phyloP scores from a whole-genome alignment of 2,888 invertebrate genomes.

The Melanotus villosus region DNA sequence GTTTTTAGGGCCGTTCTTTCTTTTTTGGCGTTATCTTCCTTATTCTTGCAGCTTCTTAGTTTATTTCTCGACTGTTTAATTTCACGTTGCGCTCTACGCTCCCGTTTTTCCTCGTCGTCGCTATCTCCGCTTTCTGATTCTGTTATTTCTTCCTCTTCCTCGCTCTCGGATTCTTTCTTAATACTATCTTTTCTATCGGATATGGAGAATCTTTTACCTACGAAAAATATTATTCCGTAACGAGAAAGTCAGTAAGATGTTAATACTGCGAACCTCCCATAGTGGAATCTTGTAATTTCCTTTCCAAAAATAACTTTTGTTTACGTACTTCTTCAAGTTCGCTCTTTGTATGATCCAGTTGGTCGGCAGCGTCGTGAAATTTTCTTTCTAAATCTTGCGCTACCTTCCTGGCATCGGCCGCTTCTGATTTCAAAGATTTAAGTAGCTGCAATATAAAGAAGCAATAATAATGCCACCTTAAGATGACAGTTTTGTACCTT shows the following conservation, averaged over 20 bases:
- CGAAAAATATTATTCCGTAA: conserved; percentile 13
- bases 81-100: conserved; percentile 76
- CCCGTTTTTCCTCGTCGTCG: conserved; percentile 76
- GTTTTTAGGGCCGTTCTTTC: conserved; percentile 85
- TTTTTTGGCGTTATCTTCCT: conserved; percentile 80
- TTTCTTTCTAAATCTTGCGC: conserved; percentile 87
- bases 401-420: conserved; percentile 82
- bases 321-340: conserved; percentile 87
- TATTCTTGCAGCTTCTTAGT: conserved; percentile 73
- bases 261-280: conserved; percentile 57
- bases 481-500: conserved; percentile 55
- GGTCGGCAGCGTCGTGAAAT: conserved; percentile 82
- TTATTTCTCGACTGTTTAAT: conserved; percentile 76
- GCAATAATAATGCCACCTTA: not conserved
- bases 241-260: too few relatives aligned
- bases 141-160: conserved; percentile 75
- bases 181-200: conserved; percentile 69
- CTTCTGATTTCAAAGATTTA: conserved; percentile 80
- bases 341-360: conserved; percentile 80
- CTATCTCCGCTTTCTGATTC: conserved; percentile 76
- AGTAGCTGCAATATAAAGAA: conserved; percentile 67
- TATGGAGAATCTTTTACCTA: conserved; percentile 60
- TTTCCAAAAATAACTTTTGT: conserved; percentile 83
- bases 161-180: conserved; percentile 70
- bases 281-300: conserved; percentile 79